Evolutionary conservation across 2,113 vertebrate species (phyloP).

Genomic region (Cryptoleucopteryx plumbea): DNA sequence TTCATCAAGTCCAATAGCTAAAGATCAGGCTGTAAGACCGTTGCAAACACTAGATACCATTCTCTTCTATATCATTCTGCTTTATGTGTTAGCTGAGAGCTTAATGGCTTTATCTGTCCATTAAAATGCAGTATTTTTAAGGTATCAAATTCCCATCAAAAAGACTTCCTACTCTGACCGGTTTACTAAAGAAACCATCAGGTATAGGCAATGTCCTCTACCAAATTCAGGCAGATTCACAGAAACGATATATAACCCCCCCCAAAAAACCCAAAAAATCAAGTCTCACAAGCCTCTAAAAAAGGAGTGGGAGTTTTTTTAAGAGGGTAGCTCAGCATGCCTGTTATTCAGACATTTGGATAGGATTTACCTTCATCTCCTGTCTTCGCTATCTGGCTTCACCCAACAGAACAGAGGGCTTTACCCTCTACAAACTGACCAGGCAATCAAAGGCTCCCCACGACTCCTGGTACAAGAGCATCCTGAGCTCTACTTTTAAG

Average conservation of each 20-base stretch:
- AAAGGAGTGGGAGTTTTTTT: accelerated
- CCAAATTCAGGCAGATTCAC: not conserved
- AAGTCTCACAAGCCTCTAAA: not conserved
- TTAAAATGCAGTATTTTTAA: not conserved
- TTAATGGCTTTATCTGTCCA: not conserved
- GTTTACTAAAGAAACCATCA: not conserved
- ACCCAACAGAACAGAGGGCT: not conserved
- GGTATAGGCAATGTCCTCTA: not conserved
- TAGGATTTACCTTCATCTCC: not conserved
- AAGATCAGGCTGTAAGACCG: not conserved
- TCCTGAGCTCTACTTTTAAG: not conserved
- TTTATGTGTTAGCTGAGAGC: not conserved
- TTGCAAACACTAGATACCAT: not conserved
- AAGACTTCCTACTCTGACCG: not conserved
- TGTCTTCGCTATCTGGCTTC: not conserved
- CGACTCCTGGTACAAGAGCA: not conserved
- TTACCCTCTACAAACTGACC: not conserved
- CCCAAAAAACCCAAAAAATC: accelerated
- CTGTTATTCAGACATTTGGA: not conserved
- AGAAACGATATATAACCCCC: not conserved
- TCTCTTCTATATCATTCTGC: not conserved
- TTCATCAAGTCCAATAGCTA: not conserved
- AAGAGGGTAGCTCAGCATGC: not conserved
- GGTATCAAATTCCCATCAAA: not conserved
- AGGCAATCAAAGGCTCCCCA: not conserved